These are phyloP conservation scores for Mesitornis unicolor DNA, from an alignment of 2,113 vertebrate genomes.

Conservation along the genomic window DNA sequence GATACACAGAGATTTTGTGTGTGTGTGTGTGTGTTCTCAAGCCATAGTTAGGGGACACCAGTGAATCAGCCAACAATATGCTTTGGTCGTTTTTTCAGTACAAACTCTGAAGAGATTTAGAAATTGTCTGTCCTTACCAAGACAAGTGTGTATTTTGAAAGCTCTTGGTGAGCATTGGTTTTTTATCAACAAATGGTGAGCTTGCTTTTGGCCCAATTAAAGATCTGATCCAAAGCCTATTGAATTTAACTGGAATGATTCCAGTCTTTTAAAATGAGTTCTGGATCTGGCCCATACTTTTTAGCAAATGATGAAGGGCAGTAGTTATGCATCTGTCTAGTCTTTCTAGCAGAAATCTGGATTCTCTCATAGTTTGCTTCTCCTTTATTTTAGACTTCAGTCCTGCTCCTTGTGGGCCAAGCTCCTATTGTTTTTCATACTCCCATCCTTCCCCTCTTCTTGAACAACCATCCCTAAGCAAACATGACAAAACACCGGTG, in stretches of 20 bases:
- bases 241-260: neutral
- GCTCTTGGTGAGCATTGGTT: neutral
- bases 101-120: neutral
- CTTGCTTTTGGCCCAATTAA: neutral
- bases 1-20: neutral
- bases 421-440: neutral
- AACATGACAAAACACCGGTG: neutral
- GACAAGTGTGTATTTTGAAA: neutral
- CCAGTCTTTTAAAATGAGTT: neutral
- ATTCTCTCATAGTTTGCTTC: neutral
- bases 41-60: neutral
- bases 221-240: neutral
- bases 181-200: neutral
- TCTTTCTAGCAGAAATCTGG: conserved; percentile 18
- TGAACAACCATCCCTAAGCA: neutral
- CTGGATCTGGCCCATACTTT: neutral
- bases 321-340: neutral
- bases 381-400: neutral
- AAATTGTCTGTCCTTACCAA: neutral
- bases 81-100: neutral
- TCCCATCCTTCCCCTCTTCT: neutral
- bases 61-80: neutral
- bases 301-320: neutral
- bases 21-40: neutral
- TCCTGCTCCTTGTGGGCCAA: neutral